These are phyloP conservation scores for Coracias cyanogaster DNA, from an alignment of 2,797 vertebrate species.

Conservation along the genomic window DNA sequence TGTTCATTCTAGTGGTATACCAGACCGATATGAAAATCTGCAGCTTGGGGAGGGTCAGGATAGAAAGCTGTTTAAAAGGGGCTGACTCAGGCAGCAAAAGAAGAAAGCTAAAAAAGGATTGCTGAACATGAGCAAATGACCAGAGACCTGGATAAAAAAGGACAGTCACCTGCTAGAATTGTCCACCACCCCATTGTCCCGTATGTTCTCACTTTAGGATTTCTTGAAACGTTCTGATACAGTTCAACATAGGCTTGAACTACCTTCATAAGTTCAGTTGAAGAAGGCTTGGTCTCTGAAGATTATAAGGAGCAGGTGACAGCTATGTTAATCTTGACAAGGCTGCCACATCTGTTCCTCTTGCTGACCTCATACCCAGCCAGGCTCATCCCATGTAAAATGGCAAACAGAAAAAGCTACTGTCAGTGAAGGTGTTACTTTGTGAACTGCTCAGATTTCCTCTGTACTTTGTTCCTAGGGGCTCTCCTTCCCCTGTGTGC, in stretches of 20 bases:
- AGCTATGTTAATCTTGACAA: neutral
- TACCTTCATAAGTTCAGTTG: neutral
- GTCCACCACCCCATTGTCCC: neutral
- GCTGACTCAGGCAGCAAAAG: neutral
- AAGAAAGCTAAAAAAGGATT: neutral
- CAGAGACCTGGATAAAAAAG: neutral
- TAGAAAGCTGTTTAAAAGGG: neutral
- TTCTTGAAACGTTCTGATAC: neutral
- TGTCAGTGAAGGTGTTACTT: neutral
- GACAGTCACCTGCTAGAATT: neutral
- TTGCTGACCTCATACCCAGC: neutral
- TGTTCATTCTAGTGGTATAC: neutral
- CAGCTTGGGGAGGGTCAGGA: neutral
- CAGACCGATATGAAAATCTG: neutral
- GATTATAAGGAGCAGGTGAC: neutral
- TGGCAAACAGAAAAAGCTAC: neutral
- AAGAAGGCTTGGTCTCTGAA: neutral
- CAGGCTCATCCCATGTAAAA: neutral
- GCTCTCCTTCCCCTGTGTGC: neutral
- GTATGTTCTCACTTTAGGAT: neutral
- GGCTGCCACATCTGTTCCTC: neutral
- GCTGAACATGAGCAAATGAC: neutral
- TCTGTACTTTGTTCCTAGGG: neutral
- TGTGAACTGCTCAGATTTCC: neutral
- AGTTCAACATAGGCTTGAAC: neutral